Percentiles rank a stretch among this genome's conserved stretches.
These are phyloP conservation scores for Drosophila borealis DNA, from an alignment of 2,888 invertebrate species.

Conservation along the genomic window DNA sequence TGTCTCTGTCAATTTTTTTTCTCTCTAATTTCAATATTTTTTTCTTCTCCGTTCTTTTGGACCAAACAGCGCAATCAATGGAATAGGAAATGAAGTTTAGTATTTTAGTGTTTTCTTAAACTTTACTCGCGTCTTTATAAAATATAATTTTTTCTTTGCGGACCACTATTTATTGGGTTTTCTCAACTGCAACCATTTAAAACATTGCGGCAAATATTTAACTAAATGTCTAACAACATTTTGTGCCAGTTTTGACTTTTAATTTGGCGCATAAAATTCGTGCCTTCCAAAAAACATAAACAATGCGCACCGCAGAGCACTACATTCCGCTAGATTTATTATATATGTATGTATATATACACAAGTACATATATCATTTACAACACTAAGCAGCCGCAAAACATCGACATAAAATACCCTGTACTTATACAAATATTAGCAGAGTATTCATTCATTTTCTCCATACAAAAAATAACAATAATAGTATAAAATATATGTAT, in stretches of 20 bases:
- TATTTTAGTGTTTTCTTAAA: background rate
- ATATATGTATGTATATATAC: background rate
- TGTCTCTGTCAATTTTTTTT: constrained; percentile 14
- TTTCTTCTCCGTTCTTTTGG: constrained; percentile 13
- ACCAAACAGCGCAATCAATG: constrained; percentile 37
- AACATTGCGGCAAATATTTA: background rate
- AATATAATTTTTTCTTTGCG: too few relatives aligned
- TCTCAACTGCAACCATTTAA: background rate
- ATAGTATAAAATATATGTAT: background rate
- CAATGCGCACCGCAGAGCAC: background rate
- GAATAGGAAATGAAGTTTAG: constrained; percentile 2
- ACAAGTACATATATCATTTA: background rate
- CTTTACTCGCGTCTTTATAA: too few relatives aligned
- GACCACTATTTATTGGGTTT: too few relatives aligned
- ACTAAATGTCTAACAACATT: background rate
- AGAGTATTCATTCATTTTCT: background rate
- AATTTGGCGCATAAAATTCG: constrained; percentile 5
- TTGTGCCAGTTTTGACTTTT: background rate
- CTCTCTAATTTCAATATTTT: background rate
- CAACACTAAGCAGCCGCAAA: background rate
- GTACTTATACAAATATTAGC: background rate
- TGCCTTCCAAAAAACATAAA: constrained; percentile 19
- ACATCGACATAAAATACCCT: constrained; percentile 5
- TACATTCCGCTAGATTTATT: constrained; percentile 4
- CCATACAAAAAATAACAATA: background rate